phyloP scores from a whole-genome alignment of 1,140 invertebrate species.

The Colletes latitarsis region DNA sequence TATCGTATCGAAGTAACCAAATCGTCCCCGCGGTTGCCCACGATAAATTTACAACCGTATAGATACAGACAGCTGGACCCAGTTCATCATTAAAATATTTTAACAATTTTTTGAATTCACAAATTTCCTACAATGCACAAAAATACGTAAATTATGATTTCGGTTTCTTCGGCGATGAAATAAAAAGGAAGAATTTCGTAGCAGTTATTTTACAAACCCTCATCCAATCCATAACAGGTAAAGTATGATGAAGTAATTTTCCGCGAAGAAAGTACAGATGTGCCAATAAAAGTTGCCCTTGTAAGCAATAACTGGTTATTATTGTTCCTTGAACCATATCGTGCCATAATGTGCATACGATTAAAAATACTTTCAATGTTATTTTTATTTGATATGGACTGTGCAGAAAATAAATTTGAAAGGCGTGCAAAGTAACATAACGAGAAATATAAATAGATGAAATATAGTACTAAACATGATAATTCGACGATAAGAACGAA shows the following conservation, averaged over 20 bases:
- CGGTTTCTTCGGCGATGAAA: background rate
- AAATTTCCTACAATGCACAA: conserved; percentile 83
- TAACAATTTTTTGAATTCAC: conserved; percentile 88
- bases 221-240: conserved; percentile 89
- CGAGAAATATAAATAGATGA: background rate
- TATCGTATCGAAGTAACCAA: conserved; percentile 85
- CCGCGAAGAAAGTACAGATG: conserved; percentile 87
- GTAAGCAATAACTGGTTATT: conserved; percentile 89
- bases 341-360: conserved; percentile 87
- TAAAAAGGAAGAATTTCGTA: background rate
- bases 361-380: conserved; percentile 83
- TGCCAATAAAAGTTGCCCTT: conserved; percentile 88
- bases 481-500: conserved; percentile 2
- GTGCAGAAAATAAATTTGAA: conserved; percentile 66
- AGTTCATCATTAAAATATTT: conserved; percentile 88
- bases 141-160: background rate
- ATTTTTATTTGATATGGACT: conserved; percentile 81
- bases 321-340: conserved; percentile 90
- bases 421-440: conserved; percentile 16
- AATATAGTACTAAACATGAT: background rate
- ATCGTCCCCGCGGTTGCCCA: conserved; percentile 86
- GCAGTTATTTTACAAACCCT: conserved; percentile 80
- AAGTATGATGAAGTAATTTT: conserved; percentile 86
- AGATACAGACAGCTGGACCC: conserved; percentile 87
- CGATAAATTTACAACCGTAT: conserved; percentile 87